Evolutionary conservation across 2,888 invertebrate species (phyloP), one percentile per base, ranked within the genome.

Genomic region (Chloromyia formosa): DNA sequence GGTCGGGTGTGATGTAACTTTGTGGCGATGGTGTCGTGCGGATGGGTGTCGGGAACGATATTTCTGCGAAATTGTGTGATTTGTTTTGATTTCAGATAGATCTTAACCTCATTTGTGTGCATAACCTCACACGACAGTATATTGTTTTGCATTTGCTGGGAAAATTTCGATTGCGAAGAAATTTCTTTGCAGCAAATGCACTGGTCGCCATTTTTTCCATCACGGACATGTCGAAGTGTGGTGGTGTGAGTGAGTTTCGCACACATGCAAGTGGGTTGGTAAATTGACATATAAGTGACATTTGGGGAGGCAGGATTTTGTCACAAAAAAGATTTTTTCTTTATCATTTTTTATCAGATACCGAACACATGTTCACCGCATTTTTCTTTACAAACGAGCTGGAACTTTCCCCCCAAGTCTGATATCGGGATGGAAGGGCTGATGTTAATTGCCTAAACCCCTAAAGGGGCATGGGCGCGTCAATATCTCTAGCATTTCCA

Each of bases 51-150:
- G 2, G n/a, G 7, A 35, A 7, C 27, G 27, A 7, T 35, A 35
- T 35, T 7, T 2, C 27, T 49, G 20, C 9, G 4, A 27, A 12
- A 23, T 69, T 35, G 14, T n/a, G 69, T 16, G 40, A 45, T 68
- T 66, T 69, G 40, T 49, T 56, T 71, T 74, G 27, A 66, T 76
- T 74, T 54, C 49, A 64, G 61, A 61, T 62, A 74, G 12, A 35
- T 72, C 75, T 75, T 77, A 77, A 77, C 77, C 77, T 77, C 75
- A 77, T 75, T 77, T 49, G 72, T 49, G 72, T 54, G 72, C 77
- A 77, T 77, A 77, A 77, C 77, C 77, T 77, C 77, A 75, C 74
- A 4, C 7, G 54, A 53, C 1, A 56, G 40, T 40, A 35, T n/a
- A 35, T 56, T 49, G 66, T 71, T 71, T 54, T 71, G 18, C n/a